Conservation (phyloP, 1,140 invertebrate genomes). For the Cherax quadricarinatus region DNA sequence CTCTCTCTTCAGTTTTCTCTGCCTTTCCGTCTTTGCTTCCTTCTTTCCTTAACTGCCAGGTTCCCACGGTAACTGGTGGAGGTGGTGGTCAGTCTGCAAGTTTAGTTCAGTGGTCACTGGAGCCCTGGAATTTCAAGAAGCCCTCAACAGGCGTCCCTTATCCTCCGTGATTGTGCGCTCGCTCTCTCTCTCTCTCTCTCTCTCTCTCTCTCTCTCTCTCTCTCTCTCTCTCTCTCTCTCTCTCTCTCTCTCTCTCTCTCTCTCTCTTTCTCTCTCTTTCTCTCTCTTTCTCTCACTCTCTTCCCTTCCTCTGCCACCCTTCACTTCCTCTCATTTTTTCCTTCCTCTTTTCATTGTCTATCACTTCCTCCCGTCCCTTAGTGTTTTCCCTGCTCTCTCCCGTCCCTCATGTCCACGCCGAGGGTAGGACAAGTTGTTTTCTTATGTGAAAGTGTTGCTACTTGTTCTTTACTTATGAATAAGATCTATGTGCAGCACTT, state of each 20-base stretch:
- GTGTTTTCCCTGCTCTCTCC: not conserved
- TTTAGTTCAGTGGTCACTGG: conserved; percentile 46
- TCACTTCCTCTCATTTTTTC: not conserved
- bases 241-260: not conserved
- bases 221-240: not conserved
- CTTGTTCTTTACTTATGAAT: too few species aligned
- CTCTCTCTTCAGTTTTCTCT: not conserved
- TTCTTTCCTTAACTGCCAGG: not conserved
- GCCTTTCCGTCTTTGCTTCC: too few species aligned
- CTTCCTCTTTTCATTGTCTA: too few species aligned
- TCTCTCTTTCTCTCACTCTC: not conserved
- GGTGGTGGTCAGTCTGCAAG: conserved; percentile 18
- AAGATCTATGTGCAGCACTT: too few species aligned
- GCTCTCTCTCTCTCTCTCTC: not conserved
- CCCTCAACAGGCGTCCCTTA: not conserved
- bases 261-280: not conserved
- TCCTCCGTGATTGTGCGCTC: not conserved
- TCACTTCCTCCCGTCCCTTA: not conserved
- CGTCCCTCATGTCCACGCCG: not conserved
- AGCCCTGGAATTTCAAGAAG: conserved; percentile 41
- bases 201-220: not conserved
- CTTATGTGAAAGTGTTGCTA: too few species aligned
- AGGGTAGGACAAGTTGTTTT: too few species aligned
- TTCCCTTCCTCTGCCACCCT: not conserved
- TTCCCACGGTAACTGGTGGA: conserved; percentile 19